These are phyloP conservation scores for Parnassius mnemosyne DNA, from an alignment of 2,888 invertebrate genomes.

Conservation along the genomic window DNA sequence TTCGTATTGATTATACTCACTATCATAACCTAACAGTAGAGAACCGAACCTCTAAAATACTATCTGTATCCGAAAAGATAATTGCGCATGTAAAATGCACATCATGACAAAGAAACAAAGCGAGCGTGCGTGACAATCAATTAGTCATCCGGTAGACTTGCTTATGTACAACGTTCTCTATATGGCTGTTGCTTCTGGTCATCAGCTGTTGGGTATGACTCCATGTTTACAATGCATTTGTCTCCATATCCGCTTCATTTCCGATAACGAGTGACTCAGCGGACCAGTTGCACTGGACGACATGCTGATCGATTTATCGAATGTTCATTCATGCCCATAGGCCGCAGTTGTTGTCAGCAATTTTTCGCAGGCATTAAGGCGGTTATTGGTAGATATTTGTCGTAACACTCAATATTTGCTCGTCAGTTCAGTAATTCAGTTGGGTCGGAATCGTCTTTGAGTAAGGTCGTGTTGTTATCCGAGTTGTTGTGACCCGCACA, in stretches of 20 bases:
- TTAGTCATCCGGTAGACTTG: conserved; percentile 63
- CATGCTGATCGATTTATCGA: conserved; percentile 42
- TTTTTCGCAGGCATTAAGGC: conserved; percentile 44
- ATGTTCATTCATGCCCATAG: conserved; percentile 18
- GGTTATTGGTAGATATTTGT: conserved; percentile 44
- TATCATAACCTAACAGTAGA: no score
- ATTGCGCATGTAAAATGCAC: conserved; percentile 17
- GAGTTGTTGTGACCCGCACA: conserved; percentile 46
- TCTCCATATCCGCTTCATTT: conserved; percentile 68
- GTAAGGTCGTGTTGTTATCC: conserved; percentile 54
- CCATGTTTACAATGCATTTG: conserved; percentile 43
- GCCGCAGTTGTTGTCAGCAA: conserved; percentile 48
- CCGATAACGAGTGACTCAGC: conserved; percentile 73
- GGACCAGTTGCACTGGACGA: conserved; percentile 23
- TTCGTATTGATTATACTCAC: no score
- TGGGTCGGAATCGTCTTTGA: conserved; percentile 43
- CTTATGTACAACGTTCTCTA: conserved; percentile 57
- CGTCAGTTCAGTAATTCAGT: conserved; percentile 43
- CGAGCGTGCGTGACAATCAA: conserved; percentile 55
- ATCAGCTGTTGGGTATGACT: conserved; percentile 64
- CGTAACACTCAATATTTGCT: conserved; percentile 19
- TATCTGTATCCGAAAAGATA: conserved; percentile 21
- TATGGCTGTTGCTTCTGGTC: conserved; percentile 61
- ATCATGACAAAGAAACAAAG: conserved; percentile 72
- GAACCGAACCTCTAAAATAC: conserved; percentile 8